A percentile compares a stretch with the other conserved stretches of the same genome.
Evolutionary conservation across 2,888 invertebrate genomes (phyloP).

Genomic region (Noctua pronuba): DNA sequence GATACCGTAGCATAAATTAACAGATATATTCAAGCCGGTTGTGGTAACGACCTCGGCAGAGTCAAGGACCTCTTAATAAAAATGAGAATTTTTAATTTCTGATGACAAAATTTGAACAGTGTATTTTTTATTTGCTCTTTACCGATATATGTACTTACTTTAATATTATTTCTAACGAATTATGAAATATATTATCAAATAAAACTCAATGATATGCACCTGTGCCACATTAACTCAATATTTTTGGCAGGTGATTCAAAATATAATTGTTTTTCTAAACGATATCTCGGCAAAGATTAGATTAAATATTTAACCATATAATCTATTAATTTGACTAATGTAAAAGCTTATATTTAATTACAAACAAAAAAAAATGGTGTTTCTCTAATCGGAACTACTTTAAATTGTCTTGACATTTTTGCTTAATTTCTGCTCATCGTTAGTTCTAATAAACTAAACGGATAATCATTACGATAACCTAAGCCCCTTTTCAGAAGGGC

Average conservation of each 20-base stretch:
- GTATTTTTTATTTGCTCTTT: not conserved
- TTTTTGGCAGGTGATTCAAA: not conserved
- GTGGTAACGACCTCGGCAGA: not conserved
- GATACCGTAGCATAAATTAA: conserved; percentile 21
- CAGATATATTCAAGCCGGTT: conserved; percentile 42
- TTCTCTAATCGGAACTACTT: not conserved
- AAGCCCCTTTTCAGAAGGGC: not conserved
- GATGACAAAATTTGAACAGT: not conserved
- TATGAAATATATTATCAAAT: not conserved
- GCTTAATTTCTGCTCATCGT: not conserved
- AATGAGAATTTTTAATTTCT: not conserved
- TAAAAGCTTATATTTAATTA: not conserved
- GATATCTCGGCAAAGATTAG: not conserved
- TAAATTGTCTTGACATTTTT: not conserved
- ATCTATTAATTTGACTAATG: not conserved
- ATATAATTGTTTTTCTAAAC: not conserved
- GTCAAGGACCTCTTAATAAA: conserved; percentile 39
- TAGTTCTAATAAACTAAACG: not conserved
- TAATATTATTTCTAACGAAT: not conserved
- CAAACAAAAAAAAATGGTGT: not conserved
- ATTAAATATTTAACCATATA: not conserved
- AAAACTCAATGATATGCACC: not conserved
- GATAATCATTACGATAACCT: not conserved
- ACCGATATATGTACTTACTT: not conserved
- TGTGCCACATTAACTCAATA: not conserved